Evolutionary conservation across 1,140 invertebrate species (phyloP).

Genomic region (Frieseomelitta varia): DNA sequence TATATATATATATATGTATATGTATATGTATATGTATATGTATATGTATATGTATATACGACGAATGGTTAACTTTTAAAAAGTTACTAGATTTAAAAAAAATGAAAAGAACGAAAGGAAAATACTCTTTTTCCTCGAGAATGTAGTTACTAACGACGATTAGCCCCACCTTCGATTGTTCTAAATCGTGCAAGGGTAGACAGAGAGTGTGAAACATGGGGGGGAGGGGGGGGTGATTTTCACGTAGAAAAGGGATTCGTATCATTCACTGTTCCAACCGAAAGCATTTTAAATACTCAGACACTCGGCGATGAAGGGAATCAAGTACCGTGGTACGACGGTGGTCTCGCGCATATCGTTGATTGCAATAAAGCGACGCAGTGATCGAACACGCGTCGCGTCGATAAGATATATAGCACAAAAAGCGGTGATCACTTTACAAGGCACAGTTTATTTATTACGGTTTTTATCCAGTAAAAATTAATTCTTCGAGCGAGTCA

Average conservation of each 20-base stretch:
- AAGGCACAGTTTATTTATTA: conserved; percentile 15
- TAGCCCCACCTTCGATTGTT: conserved; percentile 11
- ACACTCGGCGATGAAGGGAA: conserved; percentile 42
- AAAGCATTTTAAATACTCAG: conserved; percentile 21
- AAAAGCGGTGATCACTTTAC: conserved; percentile 51
- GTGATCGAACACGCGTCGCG: conserved; percentile 36
- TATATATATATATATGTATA: background rate
- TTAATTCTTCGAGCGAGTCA: conserved; percentile 9
- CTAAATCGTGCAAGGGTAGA: background rate
- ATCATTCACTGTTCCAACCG: conserved; percentile 25
- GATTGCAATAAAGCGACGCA: conserved; percentile 43
- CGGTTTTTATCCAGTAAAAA: background rate
- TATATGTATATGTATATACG: background rate
- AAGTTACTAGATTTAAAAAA: conserved; percentile 5
- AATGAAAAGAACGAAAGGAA: background rate
- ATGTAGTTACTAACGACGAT: background rate
- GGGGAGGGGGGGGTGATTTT: background rate
- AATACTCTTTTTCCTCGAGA: conserved; percentile 21
- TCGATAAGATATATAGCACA: conserved; percentile 55
- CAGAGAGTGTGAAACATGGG: background rate
- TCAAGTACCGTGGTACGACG: background rate
- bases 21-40: background rate
- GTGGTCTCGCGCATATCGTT: conserved; percentile 36
- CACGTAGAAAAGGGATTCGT: conserved; percentile 34
- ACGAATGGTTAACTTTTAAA: conserved; percentile 20